Evolutionary conservation across 2,113 vertebrate species (phyloP).

Genomic region (Oreochromis spilurus): DNA sequence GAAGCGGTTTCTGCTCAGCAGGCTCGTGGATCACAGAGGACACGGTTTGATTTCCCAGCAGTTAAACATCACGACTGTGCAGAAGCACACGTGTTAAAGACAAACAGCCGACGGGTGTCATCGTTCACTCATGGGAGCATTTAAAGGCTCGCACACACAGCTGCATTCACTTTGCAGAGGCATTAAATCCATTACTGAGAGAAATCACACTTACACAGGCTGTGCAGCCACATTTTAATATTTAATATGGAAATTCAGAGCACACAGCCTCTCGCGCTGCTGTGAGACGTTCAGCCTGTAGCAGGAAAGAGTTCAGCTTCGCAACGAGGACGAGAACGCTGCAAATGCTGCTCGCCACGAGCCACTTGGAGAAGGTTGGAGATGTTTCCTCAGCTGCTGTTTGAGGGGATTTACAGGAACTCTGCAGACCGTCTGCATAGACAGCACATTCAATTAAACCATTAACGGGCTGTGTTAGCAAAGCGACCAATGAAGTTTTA

Average conservation of each 20-base stretch:
- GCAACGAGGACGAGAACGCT: too few relatives aligned
- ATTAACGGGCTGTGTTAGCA: background rate
- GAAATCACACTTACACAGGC: background rate
- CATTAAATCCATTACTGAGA: background rate
- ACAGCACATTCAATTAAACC: background rate
- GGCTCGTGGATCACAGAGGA: background rate
- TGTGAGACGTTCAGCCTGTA: background rate
- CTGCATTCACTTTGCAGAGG: background rate
- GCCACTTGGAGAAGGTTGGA: background rate
- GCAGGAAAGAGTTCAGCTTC: background rate
- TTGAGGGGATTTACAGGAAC: background rate
- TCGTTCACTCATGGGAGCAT: background rate
- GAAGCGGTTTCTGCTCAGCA: background rate
- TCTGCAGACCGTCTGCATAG: background rate
- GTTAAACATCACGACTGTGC: background rate
- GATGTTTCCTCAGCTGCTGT: background rate
- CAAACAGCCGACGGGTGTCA: background rate
- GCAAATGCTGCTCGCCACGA: background rate
- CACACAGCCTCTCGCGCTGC: background rate
- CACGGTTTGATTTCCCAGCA: background rate
- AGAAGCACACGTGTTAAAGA: background rate
- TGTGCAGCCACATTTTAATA: background rate
- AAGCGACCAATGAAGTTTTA: background rate
- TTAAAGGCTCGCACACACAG: background rate
- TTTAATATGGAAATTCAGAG: background rate